A percentile compares a stretch with the other conserved stretches of the same genome.
Evolutionary conservation across 2,888 invertebrate species (phyloP).

Genomic region (Tetranychus truncatus): DNA sequence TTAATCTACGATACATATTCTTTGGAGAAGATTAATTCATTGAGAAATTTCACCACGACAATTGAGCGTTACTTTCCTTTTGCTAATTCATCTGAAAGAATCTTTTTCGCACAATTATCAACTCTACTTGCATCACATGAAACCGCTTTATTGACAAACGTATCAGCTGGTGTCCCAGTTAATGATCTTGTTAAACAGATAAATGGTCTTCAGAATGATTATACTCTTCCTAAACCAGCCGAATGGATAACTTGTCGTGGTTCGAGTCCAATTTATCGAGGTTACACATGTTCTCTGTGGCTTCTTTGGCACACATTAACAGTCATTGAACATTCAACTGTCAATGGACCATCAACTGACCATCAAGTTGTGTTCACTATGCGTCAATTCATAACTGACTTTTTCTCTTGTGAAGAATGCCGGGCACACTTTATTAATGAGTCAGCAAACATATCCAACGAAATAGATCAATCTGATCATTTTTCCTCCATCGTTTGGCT

Average conservation of each 20-base stretch:
- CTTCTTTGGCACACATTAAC: conserved; percentile 76
- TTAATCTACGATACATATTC: neutral
- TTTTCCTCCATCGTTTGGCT: conserved; percentile 45
- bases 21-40: neutral
- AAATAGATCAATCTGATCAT: conserved; percentile 45
- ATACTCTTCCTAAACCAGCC: neutral
- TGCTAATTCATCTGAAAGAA: neutral
- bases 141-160: neutral
- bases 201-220: conserved; percentile 39
- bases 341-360: conserved; percentile 24
- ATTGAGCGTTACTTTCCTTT: neutral
- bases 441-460: conserved; percentile 50
- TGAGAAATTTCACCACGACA: neutral
- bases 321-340: conserved; percentile 45
- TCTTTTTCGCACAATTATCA: neutral
- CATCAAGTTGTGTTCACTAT: conserved; percentile 58
- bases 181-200: neutral
- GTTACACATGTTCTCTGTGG: conserved; percentile 90
- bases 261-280: conserved; percentile 52
- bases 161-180: neutral
- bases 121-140: neutral
- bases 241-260: conserved; percentile 65
- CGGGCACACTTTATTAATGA: conserved; percentile 69
- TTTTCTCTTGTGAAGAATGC: conserved; percentile 84
- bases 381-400: conserved; percentile 67